These are phyloP conservation scores for Catajapyx aquilonaris DNA, from an alignment of 1,140 invertebrate genomes.

Conservation along the genomic window DNA sequence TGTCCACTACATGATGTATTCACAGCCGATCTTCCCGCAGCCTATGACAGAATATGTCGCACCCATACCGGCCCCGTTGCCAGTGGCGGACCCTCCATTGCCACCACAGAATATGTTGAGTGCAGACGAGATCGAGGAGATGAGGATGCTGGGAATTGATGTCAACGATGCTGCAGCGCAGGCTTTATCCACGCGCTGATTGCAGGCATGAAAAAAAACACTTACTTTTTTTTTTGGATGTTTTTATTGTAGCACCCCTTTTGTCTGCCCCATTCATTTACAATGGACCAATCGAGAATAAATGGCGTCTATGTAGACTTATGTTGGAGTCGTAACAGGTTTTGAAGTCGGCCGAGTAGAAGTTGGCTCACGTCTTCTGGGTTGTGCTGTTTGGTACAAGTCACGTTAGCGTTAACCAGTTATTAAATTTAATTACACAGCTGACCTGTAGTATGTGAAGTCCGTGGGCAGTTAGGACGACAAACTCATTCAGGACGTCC, in stretches of 20 bases:
- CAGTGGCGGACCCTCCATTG: no score
- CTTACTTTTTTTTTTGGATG: neutral
- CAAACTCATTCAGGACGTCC: constrained; percentile 42
- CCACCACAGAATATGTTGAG: no score
- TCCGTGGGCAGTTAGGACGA: constrained; percentile 41
- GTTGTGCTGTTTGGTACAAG: no score
- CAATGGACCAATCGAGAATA: no score
- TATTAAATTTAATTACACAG: constrained; percentile 17
- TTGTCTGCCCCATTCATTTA: neutral
- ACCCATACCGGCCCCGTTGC: no score
- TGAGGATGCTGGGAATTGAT: neutral
- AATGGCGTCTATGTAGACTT: no score
- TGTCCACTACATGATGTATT: no score
- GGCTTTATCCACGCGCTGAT: neutral
- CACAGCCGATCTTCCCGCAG: no score
- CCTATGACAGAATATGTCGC: no score
- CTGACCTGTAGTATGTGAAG: constrained; percentile 42
- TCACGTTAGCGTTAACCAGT: no score
- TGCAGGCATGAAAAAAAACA: neutral
- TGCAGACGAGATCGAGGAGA: neutral
- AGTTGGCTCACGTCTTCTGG: neutral
- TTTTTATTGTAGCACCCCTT: neutral
- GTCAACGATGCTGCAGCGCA: neutral
- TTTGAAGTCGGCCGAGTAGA: neutral
- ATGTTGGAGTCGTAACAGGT: no score